Evolutionary conservation across 1,140 invertebrate species (phyloP), one percentile per base, ranked within the genome.

Genomic region (Pseudomyrmex cubaensis): DNA sequence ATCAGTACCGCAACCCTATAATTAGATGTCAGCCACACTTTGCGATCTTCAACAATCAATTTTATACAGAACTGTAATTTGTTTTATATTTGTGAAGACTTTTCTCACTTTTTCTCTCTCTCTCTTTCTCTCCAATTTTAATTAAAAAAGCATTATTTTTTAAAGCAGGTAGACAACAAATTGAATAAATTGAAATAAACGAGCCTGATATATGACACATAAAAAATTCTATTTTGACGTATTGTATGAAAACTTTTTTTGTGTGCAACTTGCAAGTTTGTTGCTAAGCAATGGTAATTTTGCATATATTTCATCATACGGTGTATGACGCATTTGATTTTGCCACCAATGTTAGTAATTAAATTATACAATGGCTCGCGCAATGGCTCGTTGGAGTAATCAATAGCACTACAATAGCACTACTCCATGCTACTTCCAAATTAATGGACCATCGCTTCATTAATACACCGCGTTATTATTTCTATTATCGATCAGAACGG

Each of bases 341-440:
- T 77, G 59, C 20, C 54, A 59, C 76, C 50, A 59, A 12, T 15
- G 12, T 59, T 59, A 80, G 66, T 80, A 72, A 70, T 72, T 80
- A 80, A 80, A 80, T 80, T 70, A 54, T 72, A 80, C 66, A 80
- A 62, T 80, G 46, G 54, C 66, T 50, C 22, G 52, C 35, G 35
- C 76, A 78, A 78, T 78, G 54, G 44, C 35, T 25, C 52, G 52
- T 59, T 78, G 17, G 44, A 17, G 20, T 72, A 72, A 80, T 80
- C 76, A 72, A 80, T 80, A 72, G 76, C 54, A 54, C 44, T 59
- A 80, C 76, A 80, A 80, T 80, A 80, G 66, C 64, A 70, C 44
- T 67, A 67, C 13, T 56, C 63, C 63, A 17, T n/a, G 54, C 54
- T 72, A 80, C 44, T 70, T 59, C 61, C 66, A 50, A 70, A 80